Evolutionary conservation across 2,113 vertebrate genomes (phyloP), one percentile per base, ranked within the genome.

Genomic region (Sinosuthora webbiana): DNA sequence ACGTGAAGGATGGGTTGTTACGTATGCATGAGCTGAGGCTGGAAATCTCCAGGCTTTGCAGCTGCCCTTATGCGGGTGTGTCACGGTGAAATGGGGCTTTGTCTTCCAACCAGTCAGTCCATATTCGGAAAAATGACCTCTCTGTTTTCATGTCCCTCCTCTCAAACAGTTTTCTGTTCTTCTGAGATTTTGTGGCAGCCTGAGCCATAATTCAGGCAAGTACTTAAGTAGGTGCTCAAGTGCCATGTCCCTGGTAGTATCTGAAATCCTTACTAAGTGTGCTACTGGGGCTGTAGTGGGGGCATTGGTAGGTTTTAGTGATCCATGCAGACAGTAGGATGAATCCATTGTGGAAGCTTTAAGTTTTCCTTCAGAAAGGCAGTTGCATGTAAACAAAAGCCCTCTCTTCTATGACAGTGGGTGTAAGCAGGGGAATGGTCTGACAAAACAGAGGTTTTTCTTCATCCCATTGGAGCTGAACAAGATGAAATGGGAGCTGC

Each of bases 91-190:
- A 81, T 4, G 57, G 35, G 82, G 59, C 94, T 93, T 94, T 96
- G 94, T 96, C 68, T 90, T 74, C 79, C 49, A 39, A 19, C 52
- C 74, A 44, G 47, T 59, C 90, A 90, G 91, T 91, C 93, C 85
- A 77, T 93, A 80, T 74, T 83, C 4, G 0, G 84, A 86, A 95
- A 93, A 96, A 95, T 70, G 75, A 74, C 39, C 68, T 56, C 93
- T 95, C 92, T 96, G 91, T 96, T 57, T 83, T 93, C 60, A 7
- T 20, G 10, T 80, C 60, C 27, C 37, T 89, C 50, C 42, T 93
- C 75, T 96, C 73, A 83, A 93, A 74, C 47, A 55, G 82, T 80
- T 95, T 89, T 67, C 87, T 95, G 60, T 94, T 95, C 60, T 89
- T 67, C 69, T 63, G 79, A 59, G 76, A 17, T 78, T 87, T 55